Evolutionary conservation across 2,797 vertebrate species (phyloP), one percentile per base, ranked within the genome.

Genomic region (Podarcis siculus): DNA sequence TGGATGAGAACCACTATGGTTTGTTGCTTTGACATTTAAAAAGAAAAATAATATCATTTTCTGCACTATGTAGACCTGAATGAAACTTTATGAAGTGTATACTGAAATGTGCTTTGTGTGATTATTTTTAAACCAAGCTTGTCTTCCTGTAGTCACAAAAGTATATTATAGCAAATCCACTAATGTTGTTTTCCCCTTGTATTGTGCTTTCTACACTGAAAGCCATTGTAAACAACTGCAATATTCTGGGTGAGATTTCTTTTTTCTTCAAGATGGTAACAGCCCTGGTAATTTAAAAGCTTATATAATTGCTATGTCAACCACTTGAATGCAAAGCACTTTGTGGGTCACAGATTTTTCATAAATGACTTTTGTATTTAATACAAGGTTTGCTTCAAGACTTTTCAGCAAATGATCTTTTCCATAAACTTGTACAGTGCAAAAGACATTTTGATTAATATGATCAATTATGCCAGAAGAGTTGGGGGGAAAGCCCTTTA

Each of bases 11-110:
- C 94, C 95, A 90, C 97, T 97, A 97, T 95, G 97, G 97, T 97
- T 97, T 97, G 96, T 98, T 97, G 97, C 97, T 98, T 97, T 94
- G 96, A 94, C 94, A 97, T 97, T 97, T 97, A 89, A 96, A 90
- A 9, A 67, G 75, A 73, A 90, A 94, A 94, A 94, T 89, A 96
- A 85, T 85, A 96, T 97, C 95, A 95, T 98, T 94, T 96, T 95
- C 97, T 98, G 98, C 98, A 98, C 98, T 98, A 97, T 96, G 97
- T 97, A 97, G 97, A 97, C 98, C 97, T 97, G 97, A 98, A 98
- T 97, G 96, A 98, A 97, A 97, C 97, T 96, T 97, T 98, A 97
- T 96, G 97, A 98, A 96, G 96, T 98, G 98, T 98, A 97, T 97
- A 97, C 96, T 96, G 97, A 97, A 96, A 98, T 97, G 97, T 98